phyloP scores from a whole-genome alignment of 2,888 invertebrate genomes.

The Tipula unca region DNA sequence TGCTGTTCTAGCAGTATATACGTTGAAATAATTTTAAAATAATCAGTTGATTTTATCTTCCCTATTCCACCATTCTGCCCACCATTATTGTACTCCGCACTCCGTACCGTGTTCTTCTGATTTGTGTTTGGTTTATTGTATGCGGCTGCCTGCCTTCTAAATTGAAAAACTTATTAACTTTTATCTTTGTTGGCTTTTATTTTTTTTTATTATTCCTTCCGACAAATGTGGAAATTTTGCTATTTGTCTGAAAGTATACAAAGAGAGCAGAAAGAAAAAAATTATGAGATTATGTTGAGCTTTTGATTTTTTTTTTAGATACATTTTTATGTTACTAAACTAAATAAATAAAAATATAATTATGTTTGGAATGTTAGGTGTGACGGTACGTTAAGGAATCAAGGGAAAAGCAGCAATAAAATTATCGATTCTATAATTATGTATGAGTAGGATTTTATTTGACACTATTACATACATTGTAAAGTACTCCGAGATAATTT shows the following conservation, averaged over 20 bases:
- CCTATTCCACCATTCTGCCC: not conserved
- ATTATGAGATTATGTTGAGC: conserved; percentile 4
- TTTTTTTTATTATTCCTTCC: not conserved
- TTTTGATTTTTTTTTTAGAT: not conserved
- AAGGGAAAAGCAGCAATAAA: not conserved
- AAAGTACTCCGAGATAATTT: too few relatives aligned
- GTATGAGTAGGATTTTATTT: not conserved
- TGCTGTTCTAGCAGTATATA: not conserved
- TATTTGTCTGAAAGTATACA: not conserved
- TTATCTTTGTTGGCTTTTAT: not conserved
- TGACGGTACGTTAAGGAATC: not conserved
- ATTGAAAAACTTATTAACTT: not conserved
- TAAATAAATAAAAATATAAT: not conserved
- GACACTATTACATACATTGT: too few relatives aligned
- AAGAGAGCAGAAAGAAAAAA: not conserved
- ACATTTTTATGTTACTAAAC: not conserved
- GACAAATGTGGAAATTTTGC: not conserved
- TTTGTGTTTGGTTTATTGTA: not conserved
- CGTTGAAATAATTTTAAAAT: not conserved
- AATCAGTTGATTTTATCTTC: not conserved
- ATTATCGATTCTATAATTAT: not conserved
- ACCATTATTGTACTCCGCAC: not conserved
- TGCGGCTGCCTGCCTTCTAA: not conserved
- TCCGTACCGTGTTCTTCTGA: not conserved
- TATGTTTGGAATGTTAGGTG: not conserved